Evolutionary conservation across 2,113 vertebrate species (phyloP).

Genomic region (Melospiza melodia): DNA sequence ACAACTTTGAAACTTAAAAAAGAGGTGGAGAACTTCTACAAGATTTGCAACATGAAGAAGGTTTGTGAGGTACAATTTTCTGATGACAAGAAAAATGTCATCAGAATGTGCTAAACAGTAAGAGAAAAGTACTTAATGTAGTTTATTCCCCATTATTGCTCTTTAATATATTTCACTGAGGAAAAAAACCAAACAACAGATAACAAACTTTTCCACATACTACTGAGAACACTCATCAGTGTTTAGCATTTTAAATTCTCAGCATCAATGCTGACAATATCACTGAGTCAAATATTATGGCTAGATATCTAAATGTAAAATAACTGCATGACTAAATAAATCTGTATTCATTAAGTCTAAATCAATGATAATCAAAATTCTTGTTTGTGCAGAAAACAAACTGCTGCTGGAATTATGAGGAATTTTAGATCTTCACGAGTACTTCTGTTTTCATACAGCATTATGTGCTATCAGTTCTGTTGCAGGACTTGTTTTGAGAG

Average conservation of each 20-base stretch:
- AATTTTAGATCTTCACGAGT: neutral
- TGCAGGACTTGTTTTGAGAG: neutral
- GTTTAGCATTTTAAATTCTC: neutral
- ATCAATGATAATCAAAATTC: conserved; percentile 12
- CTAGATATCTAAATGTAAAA: conserved; percentile 18
- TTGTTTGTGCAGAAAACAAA: neutral
- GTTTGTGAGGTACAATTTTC: neutral
- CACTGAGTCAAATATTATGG: conserved; percentile 12
- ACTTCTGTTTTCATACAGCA: neutral
- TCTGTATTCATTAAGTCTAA: conserved; percentile 16
- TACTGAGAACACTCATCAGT: neutral
- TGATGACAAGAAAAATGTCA: neutral
- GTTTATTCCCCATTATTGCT: neutral
- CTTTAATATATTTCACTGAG: neutral
- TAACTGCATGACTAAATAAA: neutral
- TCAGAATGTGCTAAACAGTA: neutral
- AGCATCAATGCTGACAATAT: neutral
- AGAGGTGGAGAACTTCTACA: rapidly evolving
- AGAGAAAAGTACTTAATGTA: neutral
- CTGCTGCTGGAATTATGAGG: neutral
- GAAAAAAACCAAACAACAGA: neutral
- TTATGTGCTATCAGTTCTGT: neutral
- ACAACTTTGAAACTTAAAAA: neutral
- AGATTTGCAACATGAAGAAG: rapidly evolving
- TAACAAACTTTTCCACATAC: neutral